Conservation (phyloP, 2,888 invertebrate species). For the Hololepta plana region DNA sequence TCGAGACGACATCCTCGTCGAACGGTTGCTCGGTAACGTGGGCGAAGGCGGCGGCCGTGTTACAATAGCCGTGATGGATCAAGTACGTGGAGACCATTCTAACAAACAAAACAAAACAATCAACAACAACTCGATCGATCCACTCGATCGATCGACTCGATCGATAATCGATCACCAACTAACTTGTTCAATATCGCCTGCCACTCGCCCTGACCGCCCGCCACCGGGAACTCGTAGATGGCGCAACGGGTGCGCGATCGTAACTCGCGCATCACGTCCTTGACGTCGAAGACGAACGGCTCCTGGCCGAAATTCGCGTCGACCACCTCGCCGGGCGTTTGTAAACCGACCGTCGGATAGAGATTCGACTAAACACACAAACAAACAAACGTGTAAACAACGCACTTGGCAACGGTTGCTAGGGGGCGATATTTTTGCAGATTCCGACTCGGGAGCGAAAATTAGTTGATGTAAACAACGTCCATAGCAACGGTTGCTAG, state of each 20-base stretch:
- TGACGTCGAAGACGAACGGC: conserved; percentile 95
- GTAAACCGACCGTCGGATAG: conserved; percentile 95
- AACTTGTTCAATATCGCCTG: conserved; percentile 84
- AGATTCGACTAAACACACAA: conserved; percentile 59
- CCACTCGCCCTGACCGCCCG: conserved; percentile 79
- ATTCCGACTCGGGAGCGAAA: too few species aligned
- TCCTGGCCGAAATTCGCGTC: conserved; percentile 98
- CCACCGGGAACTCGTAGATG: conserved; percentile 75
- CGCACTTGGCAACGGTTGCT: too few species aligned
- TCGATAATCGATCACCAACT: conserved; percentile 15
- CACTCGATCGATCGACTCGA: too few species aligned
- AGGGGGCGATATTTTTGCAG: too few species aligned
- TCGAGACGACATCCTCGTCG: conserved; percentile 81
- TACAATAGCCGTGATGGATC: conserved; percentile 95
- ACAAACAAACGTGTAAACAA: too few species aligned
- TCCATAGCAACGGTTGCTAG: too few species aligned
- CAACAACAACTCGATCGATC: conserved; percentile 3
- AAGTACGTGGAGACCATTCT: conserved; percentile 96
- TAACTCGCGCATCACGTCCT: conserved; percentile 89
- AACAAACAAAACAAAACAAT: conserved; percentile 13
- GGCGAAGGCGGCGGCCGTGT: conserved; percentile 90
- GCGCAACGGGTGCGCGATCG: conserved; percentile 63
- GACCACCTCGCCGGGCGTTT: conserved; percentile 95
- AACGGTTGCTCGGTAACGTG: conserved; percentile 78
- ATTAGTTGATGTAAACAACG: too few species aligned